Conservation (phyloP, 1,140 invertebrate genomes). For the Dendroctonus ponderosae region DNA sequence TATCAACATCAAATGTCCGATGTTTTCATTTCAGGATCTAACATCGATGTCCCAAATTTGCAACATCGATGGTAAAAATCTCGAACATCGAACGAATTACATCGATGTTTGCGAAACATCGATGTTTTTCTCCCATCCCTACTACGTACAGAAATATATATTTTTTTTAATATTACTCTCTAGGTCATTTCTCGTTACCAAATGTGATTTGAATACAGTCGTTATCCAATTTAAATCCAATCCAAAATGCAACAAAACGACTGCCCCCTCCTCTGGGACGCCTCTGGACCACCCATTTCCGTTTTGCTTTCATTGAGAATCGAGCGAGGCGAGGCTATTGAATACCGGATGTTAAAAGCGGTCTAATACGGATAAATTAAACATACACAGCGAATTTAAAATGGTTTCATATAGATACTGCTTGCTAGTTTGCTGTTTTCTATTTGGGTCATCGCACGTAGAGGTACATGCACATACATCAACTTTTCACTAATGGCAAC, state of each 20-base stretch:
- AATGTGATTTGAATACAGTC: no score
- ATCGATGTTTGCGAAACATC: no score
- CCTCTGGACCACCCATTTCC: constrained; percentile 24
- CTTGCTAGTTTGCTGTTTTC: neutral
- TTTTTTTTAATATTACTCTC: no score
- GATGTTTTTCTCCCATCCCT: no score
- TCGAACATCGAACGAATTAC: no score
- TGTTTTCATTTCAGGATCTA: no score
- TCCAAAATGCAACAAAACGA: neutral
- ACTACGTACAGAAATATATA: no score
- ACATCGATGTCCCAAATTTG: no score
- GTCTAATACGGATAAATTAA: constrained; percentile 24
- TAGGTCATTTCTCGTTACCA: no score
- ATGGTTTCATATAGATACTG: constrained; percentile 1
- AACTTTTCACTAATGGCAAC: neutral
- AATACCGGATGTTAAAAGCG: constrained; percentile 23
- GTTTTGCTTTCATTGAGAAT: constrained; percentile 29
- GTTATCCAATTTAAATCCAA: neutral
- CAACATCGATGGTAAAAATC: no score
- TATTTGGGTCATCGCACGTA: neutral
- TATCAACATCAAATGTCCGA: no score
- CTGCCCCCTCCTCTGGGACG: constrained; percentile 2
- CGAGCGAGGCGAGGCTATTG: constrained; percentile 21
- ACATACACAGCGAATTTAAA: constrained; percentile 24
- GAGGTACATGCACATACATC: neutral